Evolutionary conservation across 2,797 vertebrate genomes (phyloP), one percentile per base, ranked within the genome.

Genomic region (Sebastes flavidus): DNA sequence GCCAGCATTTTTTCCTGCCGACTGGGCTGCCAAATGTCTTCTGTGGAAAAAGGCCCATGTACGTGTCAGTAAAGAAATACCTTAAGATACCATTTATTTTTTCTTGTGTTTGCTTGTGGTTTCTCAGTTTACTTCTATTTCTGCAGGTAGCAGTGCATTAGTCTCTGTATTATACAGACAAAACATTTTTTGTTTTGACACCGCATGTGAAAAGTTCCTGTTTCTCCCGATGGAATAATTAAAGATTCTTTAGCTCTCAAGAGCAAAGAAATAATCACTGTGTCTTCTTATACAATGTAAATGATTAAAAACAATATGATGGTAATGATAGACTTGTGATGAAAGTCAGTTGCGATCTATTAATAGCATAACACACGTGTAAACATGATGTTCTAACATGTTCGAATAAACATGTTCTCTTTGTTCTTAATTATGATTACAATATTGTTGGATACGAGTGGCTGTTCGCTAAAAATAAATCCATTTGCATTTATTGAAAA

Each of bases 401-500:
- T 54, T 78, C 36, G 36, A 79, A 36, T 42, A 59, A 82, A 76
- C 20, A 58, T 10, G 29, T 52, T 71, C 12, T 22, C 46, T 85
- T 83, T 91, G 81, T 88, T 90, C 76, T 78, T 82, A 62, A 38
- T 79, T 73, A 1, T 63, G 32, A 55, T 67, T 78, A 77, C 27
- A 77, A 16, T 78, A 36, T 38, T 79, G 67, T 52, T 2, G 16
- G 13, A 75, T 68, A 34, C 54, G 20, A 69, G 72, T n/a, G 49
- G 24, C 55, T 72, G 49, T 71, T 84, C 7, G 34, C 84, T 85
- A 81, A 80, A 88, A 88, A 91, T 82, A 88, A 72, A 71, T 60
- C 13, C 0, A 89, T 92, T 82, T 78, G 65, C 74, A 92, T 92
- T 58, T 72, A 63, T 78, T 70, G 46, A 52, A 66, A 78, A 83